A percentile compares a stretch with the other conserved stretches of the same genome.
These are phyloP conservation scores for Drosophila micromelanica DNA, from an alignment of 1,140 invertebrate genomes.

Conservation along the genomic window DNA sequence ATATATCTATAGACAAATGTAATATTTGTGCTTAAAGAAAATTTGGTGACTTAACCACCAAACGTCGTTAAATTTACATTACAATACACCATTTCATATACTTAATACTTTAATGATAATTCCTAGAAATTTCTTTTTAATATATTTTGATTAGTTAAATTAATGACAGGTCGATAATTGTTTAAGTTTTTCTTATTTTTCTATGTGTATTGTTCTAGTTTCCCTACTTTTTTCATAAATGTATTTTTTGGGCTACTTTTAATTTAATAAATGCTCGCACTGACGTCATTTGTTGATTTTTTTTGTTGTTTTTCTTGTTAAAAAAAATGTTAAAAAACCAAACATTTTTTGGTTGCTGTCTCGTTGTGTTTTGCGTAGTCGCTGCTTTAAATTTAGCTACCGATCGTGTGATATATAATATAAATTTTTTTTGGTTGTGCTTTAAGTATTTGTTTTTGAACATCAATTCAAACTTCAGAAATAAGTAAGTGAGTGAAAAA, in stretches of 20 bases:
- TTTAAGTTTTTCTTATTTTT: not conserved
- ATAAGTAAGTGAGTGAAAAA: conserved; percentile 4
- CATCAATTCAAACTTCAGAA: conserved; percentile 47
- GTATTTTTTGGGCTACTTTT: conserved; percentile 47
- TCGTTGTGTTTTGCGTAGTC: conserved; percentile 21
- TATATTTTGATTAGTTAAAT: conserved; percentile 17
- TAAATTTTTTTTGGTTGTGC: conserved; percentile 19
- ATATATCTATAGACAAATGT: not conserved
- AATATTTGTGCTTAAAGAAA: too few relatives aligned
- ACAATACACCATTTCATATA: too few relatives aligned
- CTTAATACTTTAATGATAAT: not conserved
- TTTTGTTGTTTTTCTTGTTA: conserved; percentile 40
- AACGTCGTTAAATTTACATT: too few relatives aligned
- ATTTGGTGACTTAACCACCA: too few relatives aligned
- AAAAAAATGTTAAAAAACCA: conserved; percentile 62
- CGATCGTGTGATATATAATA: conserved; percentile 28
- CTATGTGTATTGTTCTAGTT: conserved; percentile 11
- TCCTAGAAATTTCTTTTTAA: conserved; percentile 3
- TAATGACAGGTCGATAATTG: conserved; percentile 17
- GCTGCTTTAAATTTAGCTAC: conserved; percentile 45
- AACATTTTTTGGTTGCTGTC: conserved; percentile 41
- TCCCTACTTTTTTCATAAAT: conserved; percentile 16
- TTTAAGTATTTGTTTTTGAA: conserved; percentile 57
- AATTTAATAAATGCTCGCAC: conserved; percentile 60
- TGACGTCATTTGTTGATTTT: conserved; percentile 74